phyloP scores from a whole-genome alignment of 2,888 invertebrate species.

The Apotomis turbidana region DNA sequence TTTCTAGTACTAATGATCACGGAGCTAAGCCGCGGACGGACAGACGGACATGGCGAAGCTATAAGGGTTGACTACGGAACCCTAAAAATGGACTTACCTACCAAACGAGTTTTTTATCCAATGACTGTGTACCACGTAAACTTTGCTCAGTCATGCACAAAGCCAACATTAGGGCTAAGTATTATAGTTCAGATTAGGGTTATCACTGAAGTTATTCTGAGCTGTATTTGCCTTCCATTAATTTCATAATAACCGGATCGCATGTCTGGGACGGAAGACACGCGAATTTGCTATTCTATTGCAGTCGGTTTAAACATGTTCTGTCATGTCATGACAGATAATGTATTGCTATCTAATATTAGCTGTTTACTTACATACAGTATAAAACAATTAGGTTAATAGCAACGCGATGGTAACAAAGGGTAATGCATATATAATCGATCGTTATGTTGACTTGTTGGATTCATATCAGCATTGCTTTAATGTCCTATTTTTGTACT shows the following conservation, averaged over 20 bases:
- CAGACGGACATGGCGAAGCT: too few species aligned
- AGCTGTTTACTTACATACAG: neutral
- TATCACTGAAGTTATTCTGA: constrained; percentile 13
- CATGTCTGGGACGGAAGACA: constrained; percentile 43
- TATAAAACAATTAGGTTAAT: constrained; percentile 17
- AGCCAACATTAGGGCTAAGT: constrained; percentile 17
- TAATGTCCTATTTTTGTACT: too few species aligned
- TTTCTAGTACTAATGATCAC: too few species aligned
- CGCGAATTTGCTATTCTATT: constrained; percentile 43
- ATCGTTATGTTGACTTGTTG: neutral
- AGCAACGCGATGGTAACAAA: neutral
- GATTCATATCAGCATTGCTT: too few species aligned
- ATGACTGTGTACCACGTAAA: constrained; percentile 2
- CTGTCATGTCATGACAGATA: constrained; percentile 23
- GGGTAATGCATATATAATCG: neutral
- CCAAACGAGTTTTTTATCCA: neutral
- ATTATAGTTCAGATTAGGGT: constrained; percentile 8
- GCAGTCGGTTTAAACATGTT: constrained; percentile 19
- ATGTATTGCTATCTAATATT: constrained; percentile 17
- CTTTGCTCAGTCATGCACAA: neutral
- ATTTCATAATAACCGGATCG: constrained; percentile 48
- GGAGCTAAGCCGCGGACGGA: too few species aligned
- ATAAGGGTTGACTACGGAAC: too few species aligned
- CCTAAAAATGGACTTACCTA: too few species aligned
- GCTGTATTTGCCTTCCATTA: constrained; percentile 42